Evolutionary conservation across 1,140 invertebrate genomes (phyloP).

Genomic region (Temnothorax curvispinosus): DNA sequence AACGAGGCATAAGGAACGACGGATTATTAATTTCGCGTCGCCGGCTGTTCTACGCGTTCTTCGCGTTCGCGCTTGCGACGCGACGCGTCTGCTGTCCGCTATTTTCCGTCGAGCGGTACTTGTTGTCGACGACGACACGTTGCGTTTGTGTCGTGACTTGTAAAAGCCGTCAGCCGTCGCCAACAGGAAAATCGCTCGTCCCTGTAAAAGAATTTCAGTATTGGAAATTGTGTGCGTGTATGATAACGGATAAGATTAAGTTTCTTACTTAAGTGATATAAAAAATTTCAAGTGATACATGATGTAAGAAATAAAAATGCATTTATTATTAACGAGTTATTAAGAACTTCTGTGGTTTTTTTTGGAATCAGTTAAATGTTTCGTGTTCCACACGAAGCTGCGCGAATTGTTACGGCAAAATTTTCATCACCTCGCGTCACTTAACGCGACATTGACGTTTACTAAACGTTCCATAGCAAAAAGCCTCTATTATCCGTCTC

Average conservation of each 20-base stretch:
- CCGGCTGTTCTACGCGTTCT: slow-evolving; percentile 20
- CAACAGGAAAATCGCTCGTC: not conserved
- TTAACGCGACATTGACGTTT: slow-evolving; percentile 10
- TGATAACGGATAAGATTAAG: not conserved
- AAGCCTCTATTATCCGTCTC: slow-evolving; percentile 18
- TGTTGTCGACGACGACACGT: not conserved
- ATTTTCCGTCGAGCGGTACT: slow-evolving; percentile 10
- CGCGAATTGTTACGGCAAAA: not conserved
- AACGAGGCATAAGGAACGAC: slow-evolving; percentile 74
- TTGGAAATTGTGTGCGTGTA: not conserved
- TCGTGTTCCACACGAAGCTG: not conserved
- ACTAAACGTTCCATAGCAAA: not conserved
- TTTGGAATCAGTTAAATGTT: not conserved
- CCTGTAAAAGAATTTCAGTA: not conserved
- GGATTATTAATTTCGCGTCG: slow-evolving; percentile 76
- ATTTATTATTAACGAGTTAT: not conserved
- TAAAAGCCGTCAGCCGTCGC: slow-evolving; percentile 2
- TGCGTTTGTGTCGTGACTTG: slow-evolving; percentile 2
- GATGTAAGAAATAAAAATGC: not conserved
- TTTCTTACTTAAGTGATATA: no score
- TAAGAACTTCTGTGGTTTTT: not conserved
- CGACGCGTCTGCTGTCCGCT: slow-evolving; percentile 2
- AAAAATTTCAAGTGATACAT: not conserved
- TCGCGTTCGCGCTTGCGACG: not conserved
- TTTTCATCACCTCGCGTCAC: not conserved